Base-by-base conservation (phyloP, 2,113 vertebrate species). In the Marcusenius ussheri region DNA sequence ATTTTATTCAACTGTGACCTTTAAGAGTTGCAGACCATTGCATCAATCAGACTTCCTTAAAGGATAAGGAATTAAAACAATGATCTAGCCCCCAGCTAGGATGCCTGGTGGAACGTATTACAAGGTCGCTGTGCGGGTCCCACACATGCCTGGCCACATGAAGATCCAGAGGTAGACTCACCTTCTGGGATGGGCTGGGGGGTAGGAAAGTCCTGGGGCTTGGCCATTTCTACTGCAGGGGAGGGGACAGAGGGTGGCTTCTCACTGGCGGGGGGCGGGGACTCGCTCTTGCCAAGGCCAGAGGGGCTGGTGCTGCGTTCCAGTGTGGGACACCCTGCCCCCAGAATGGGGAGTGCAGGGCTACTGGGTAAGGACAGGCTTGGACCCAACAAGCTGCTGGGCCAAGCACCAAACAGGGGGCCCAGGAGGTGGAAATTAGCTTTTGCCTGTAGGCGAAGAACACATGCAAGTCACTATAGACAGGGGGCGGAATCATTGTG, bases 101-200 rank as follows among this genome's bases (percentile, higher is more conserved):
- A 45, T 9, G 19, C 42, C 27, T 17, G 17, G 5, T n/a, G 39
- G 13, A 56, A 31, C 86, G 31, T 31, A 31, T 27, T 51, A 66
- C 5, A 45, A 46, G n/a, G 35, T 17, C 45, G 35, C 31, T 11
- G 1, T 24, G 51, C 27, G 0, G n/a, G 11, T 87, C 51, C 15
- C 87, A 46, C 15, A 21, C 47, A 27, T 42, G 21, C 50, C 45
- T n/a, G 49, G 46, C n/a, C 24, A 31, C 15, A 35, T 53, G 85
- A 35, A 87, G 11, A 31, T 35, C 17, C 77, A 50, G 5, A 83
- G 24, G 47, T 3, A 17, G n/a, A 35, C 95, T 94, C 89, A 99
- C 98, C 98, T 94, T 99, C 97, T 92, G 98, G 97, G 93, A 99
- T 98, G 74, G 98, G 97, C 89, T 95, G 97, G 87, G 98, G 96